Evolutionary conservation across 2,113 vertebrate genomes (phyloP).

Genomic region (Emydocephalus ijimae): DNA sequence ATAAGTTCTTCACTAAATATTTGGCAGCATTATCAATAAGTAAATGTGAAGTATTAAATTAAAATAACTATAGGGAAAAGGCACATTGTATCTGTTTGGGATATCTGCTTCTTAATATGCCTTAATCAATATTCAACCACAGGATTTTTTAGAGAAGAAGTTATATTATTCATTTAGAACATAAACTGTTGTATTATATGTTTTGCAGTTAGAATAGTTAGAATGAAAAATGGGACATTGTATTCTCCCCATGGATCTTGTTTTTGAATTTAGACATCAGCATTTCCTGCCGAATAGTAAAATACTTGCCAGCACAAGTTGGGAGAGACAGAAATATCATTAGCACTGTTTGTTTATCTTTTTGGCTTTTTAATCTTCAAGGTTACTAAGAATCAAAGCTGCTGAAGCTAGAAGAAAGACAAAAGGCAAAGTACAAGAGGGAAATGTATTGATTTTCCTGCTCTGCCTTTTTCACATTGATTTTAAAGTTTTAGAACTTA

Average conservation of each 20-base stretch:
- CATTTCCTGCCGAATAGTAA: slow-evolving; percentile 62
- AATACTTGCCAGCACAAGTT: slow-evolving; percentile 67
- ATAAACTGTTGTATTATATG: slow-evolving; percentile 61
- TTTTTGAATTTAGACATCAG: slow-evolving; percentile 64
- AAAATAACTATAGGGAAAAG: slow-evolving; percentile 59
- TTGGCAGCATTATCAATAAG: slow-evolving; percentile 15
- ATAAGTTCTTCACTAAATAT: slow-evolving; percentile 23
- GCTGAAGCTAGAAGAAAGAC: slow-evolving; percentile 38
- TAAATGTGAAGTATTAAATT: slow-evolving; percentile 55
- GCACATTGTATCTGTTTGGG: slow-evolving; percentile 48
- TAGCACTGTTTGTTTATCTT: slow-evolving; percentile 63
- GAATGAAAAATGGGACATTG: slow-evolving; percentile 61
- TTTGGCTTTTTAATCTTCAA: slow-evolving; percentile 49
- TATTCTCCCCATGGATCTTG: slow-evolving; percentile 59
- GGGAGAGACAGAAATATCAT: slow-evolving; percentile 65
- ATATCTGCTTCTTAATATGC: slow-evolving; percentile 53
- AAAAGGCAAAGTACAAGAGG: slow-evolving; percentile 28
- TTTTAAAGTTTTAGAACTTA: not conserved
- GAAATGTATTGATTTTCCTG: slow-evolving; percentile 40
- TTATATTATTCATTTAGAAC: slow-evolving; percentile 67
- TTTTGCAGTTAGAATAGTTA: slow-evolving; percentile 56
- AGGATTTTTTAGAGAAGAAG: slow-evolving; percentile 59
- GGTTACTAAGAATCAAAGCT: slow-evolving; percentile 64
- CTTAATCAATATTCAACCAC: slow-evolving; percentile 56
- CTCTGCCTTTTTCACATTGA: slow-evolving; percentile 17